phyloP scores from a whole-genome alignment of 2,113 vertebrate species.

The Ctenomys sociabilis region DNA sequence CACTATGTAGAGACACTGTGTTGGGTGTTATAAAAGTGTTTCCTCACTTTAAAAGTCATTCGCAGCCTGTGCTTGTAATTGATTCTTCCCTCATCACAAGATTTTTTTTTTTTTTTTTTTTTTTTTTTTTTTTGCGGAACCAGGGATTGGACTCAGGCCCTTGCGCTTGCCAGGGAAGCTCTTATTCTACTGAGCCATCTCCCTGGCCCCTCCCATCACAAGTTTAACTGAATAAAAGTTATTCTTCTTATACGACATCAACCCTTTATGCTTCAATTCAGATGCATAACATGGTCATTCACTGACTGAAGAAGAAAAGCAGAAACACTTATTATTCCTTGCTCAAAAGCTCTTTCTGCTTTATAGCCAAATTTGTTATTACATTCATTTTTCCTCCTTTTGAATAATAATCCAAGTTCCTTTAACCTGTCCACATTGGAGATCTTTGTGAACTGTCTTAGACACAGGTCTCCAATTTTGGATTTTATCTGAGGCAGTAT shows the following conservation, averaged over 20 bases:
- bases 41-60: constrained; percentile 22
- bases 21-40: neutral
- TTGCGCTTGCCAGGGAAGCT: too few relatives aligned
- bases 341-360: neutral
- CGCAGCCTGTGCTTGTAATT: neutral
- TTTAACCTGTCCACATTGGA: neutral
- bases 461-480: neutral
- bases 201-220: too few relatives aligned
- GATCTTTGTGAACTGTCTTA: neutral
- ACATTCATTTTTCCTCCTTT: neutral
- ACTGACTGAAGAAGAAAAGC: neutral
- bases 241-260: neutral
- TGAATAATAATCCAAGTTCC: neutral
- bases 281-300: neutral
- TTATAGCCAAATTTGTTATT: neutral
- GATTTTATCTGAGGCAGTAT: neutral
- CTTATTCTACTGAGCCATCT: too few relatives aligned
- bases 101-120: too few relatives aligned
- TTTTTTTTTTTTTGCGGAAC: too few relatives aligned
- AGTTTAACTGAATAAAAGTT: neutral
- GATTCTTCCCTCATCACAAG: neutral
- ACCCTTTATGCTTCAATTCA: constrained; percentile 13
- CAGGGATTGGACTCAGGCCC: too few relatives aligned
- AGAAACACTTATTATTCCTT: constrained; percentile 31
- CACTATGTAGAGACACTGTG: neutral